A percentile compares a stretch with the other conserved stretches of the same genome.
These are phyloP conservation scores for Hydrolagus colliei DNA, from an alignment of 2,797 vertebrate genomes.

Conservation along the genomic window DNA sequence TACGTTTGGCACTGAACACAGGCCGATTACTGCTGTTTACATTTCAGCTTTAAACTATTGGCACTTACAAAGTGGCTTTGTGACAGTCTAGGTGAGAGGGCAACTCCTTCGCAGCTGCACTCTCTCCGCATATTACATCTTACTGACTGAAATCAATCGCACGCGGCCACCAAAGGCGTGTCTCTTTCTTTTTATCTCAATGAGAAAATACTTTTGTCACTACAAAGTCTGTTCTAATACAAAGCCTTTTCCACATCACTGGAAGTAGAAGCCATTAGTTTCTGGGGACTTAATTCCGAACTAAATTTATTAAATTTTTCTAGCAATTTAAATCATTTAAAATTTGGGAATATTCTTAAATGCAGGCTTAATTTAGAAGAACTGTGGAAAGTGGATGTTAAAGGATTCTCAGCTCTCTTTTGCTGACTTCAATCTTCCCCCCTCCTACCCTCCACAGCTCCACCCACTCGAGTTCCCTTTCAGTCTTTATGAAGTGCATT, in stretches of 20 bases:
- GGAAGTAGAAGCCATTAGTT: neutral
- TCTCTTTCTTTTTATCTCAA: neutral
- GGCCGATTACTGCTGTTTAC: slow-evolving; percentile 24
- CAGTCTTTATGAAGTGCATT: too few relatives aligned
- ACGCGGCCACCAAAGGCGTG: neutral
- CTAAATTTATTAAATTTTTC: neutral
- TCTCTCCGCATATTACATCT: neutral
- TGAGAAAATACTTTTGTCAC: neutral
- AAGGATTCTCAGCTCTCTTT: too few relatives aligned
- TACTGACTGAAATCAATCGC: too few relatives aligned
- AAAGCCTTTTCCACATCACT: neutral
- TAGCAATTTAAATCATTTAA: too few relatives aligned
- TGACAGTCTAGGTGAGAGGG: neutral
- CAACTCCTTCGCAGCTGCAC: neutral
- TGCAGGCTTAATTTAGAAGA: too few relatives aligned
- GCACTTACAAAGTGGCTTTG: slow-evolving; percentile 11
- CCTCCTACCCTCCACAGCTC: too few relatives aligned
- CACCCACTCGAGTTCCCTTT: too few relatives aligned
- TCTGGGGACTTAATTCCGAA: neutral
- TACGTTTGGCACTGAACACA: slow-evolving; percentile 3
- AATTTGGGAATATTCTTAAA: too few relatives aligned
- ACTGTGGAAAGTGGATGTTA: too few relatives aligned
- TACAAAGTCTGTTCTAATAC: neutral
- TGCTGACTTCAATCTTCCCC: too few relatives aligned
- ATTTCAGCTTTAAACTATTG: slow-evolving; percentile 13